These are phyloP conservation scores for Theonella swinhoei DNA, from an alignment of 37 sponge, comb jelly and placozoan species.

Conservation along the genomic window DNA sequence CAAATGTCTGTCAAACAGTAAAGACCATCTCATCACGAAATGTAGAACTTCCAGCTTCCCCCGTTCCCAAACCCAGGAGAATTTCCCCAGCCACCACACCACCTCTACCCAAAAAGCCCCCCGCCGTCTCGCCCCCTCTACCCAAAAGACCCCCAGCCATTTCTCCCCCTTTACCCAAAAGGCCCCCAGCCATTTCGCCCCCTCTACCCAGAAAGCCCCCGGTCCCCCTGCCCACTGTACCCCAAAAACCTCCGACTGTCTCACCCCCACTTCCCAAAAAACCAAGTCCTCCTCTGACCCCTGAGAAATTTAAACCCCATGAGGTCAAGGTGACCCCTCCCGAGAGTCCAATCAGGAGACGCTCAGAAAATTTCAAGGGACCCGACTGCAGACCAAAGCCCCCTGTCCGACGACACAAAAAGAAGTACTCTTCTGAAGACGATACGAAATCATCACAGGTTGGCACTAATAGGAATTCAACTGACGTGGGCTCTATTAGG, in stretches of 20 bases:
- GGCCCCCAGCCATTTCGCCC: no score
- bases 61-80: background rate
- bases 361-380: background rate
- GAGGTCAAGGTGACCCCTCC: background rate
- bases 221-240: no score
- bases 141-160: no score
- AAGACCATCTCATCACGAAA: background rate
- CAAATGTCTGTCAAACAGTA: background rate
- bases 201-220: no score
- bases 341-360: background rate
- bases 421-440: background rate
- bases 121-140: no score
- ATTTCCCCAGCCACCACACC: background rate
- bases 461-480: background rate
- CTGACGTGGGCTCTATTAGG: background rate
- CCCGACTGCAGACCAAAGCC: background rate
- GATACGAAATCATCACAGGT: background rate
- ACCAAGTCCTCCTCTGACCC: background rate
- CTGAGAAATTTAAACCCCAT: background rate
- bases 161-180: no score
- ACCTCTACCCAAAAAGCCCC: background rate
- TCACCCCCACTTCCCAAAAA: no score
- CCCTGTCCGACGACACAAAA: background rate
- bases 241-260: no score
- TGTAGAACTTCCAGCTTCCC: background rate